Conservation (phyloP, 2,888 invertebrate genomes). For the Dendrolimus pini region DNA sequence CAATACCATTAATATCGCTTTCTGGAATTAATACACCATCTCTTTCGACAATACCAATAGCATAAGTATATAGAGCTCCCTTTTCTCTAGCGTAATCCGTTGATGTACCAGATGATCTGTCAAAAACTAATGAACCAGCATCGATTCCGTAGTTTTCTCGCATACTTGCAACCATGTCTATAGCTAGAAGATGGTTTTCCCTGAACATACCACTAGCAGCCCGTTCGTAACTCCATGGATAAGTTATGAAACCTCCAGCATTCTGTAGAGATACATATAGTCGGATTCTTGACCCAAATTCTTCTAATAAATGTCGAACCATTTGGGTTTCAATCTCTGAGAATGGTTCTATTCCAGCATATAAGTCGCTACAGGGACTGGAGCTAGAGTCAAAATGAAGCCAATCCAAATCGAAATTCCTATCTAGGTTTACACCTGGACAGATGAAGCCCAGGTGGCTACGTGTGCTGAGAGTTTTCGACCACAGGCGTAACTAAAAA, state of each 20-base stretch:
- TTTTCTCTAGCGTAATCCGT: constrained; percentile 42
- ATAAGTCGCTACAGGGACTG: constrained; percentile 79
- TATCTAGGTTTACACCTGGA: constrained; percentile 83
- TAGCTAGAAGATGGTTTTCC: constrained; percentile 41
- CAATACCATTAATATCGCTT: constrained; percentile 33
- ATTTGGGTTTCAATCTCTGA: constrained; percentile 81
- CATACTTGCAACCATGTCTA: constrained; percentile 40
- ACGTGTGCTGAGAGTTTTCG: constrained; percentile 77
- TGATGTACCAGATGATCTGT: constrained; percentile 54
- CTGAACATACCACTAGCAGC: constrained; percentile 55
- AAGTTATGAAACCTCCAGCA: constrained; percentile 81
- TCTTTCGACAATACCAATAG: constrained; percentile 42
- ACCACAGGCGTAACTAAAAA: constrained; percentile 80
- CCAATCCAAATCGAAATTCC: constrained; percentile 86
- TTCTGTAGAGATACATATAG: constrained; percentile 86
- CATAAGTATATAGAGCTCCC: constrained; percentile 41
- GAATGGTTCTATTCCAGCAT: constrained; percentile 76
- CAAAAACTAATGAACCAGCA: constrained; percentile 38
- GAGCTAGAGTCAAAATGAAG: constrained; percentile 75
- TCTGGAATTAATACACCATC: constrained; percentile 43
- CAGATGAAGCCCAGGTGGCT: constrained; percentile 61
- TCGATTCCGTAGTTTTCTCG: constrained; percentile 34
- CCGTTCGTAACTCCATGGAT: constrained; percentile 81
- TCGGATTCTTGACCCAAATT: constrained; percentile 59
- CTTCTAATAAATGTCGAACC: constrained; percentile 73